Evolutionary conservation across 2,888 invertebrate species (phyloP), one percentile per base, ranked within the genome.

Genomic region (Acrobasis repandana): DNA sequence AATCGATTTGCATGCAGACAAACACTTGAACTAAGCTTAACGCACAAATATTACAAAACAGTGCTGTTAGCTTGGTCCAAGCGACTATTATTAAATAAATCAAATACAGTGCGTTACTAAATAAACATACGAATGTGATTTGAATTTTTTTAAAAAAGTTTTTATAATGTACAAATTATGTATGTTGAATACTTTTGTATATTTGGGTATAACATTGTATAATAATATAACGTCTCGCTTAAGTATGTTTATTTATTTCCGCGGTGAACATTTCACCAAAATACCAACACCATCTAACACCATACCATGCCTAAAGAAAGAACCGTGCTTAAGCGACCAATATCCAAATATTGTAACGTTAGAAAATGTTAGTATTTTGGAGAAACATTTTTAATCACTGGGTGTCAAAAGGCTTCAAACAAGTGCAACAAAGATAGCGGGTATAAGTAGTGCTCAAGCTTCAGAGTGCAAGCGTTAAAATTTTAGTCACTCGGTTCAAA

Each of bases 321-420:
- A 74, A 77, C 77, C 85, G 85, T 85, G 82, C 83, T 79, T 67
- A 82, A 86, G 80, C 78, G 72, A 76, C 69, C 71, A 69, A 77
- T 67, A 74, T 71, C 73, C 67, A 75, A 67, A 67, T 65, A 67
- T 74, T 67, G 67, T 70, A 67, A 72, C 72, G 76, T 87, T 82
- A 83, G 81, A 85, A 74, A 76, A 83, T 86, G 91, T 92, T 90
- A 92, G 92, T 92, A 92, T 92, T 92, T 92, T 91, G 92, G 90
- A 85, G 87, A 91, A 90, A 87, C 78, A 43, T 72, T 70, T 70
- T 76, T 74, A 76, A 66, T 74, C 68, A 80, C 72, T 77, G 70
- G 74, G 69, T 72, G 75, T 77, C 69, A 65, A 72, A 76, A 73
- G 75, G 73, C 69, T 72, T 76, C 65, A 79, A 77, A 79, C 72